A percentile compares a stretch with the other conserved stretches of the same genome.
Conservation (phyloP, 2,113 vertebrate genomes). For the Phalacrocorax carbo region DNA sequence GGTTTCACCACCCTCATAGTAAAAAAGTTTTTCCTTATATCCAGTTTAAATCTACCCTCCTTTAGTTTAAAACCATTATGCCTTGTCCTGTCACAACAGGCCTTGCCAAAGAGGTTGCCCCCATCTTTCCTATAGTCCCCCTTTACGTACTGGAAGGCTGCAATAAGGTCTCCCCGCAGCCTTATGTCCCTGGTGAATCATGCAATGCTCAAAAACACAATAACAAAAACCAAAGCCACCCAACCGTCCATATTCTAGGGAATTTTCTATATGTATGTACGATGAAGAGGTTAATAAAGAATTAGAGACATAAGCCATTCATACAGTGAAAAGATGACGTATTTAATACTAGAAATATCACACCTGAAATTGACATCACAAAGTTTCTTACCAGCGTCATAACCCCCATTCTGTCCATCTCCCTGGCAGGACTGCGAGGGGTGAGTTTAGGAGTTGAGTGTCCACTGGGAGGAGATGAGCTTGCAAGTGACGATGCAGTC, state of each 20-base stretch:
- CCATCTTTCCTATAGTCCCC: too few relatives aligned
- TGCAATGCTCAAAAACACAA: not conserved
- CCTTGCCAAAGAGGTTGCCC: too few relatives aligned
- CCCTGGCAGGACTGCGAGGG: conserved; percentile 89
- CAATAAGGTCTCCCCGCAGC: too few relatives aligned
- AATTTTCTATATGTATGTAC: not conserved
- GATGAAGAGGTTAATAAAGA: not conserved
- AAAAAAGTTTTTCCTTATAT: too few relatives aligned
- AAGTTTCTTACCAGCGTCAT: conserved; percentile 90
- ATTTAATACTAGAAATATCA: not conserved
- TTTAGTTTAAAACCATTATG: too few relatives aligned
- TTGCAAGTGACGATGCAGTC: conserved; percentile 93
- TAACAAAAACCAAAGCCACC: not conserved
- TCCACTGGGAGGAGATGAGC: conserved; percentile 96
- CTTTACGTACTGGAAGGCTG: too few relatives aligned
- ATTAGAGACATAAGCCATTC: not conserved
- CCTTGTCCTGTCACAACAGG: too few relatives aligned
- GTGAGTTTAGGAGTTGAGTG: conserved; percentile 96
- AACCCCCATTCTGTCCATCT: conserved; percentile 97
- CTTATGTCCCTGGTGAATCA: not conserved
- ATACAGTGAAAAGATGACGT: not conserved
- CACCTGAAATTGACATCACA: not conserved
- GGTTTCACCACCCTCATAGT: too few relatives aligned
- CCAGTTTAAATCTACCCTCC: too few relatives aligned
- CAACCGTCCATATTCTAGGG: not conserved